phyloP scores from a whole-genome alignment of 2,113 vertebrate genomes.

The Phylloscopus whistleri region DNA sequence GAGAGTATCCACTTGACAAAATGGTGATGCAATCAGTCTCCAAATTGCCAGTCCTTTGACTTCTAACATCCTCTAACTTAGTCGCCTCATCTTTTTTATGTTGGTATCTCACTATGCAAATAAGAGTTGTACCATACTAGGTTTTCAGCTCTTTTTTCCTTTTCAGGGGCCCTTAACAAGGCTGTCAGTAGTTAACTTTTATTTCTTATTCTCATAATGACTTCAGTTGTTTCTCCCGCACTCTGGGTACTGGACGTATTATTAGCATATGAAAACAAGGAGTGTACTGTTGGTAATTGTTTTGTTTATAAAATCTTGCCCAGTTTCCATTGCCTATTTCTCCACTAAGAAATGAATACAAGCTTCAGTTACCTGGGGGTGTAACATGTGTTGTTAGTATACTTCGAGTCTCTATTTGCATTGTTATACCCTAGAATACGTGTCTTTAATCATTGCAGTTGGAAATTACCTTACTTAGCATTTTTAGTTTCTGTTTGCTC shows the following conservation, averaged over 20 bases:
- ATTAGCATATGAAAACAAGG: conserved; percentile 20
- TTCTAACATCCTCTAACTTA: neutral
- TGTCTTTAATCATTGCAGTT: neutral
- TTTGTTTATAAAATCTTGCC: conserved; percentile 36
- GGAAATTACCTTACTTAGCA: conserved; percentile 43
- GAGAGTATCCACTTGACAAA: neutral
- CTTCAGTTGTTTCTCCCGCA: neutral
- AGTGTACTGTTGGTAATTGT: conserved; percentile 8
- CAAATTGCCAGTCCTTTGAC: neutral
- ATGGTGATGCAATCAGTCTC: neutral
- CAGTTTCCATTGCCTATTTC: conserved; percentile 22
- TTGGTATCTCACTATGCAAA: neutral
- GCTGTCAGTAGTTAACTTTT: neutral
- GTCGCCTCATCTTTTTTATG: neutral
- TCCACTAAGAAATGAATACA: neutral
- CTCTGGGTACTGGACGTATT: neutral
- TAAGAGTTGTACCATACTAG: neutral
- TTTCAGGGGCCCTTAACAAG: neutral
- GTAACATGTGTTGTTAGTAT: neutral
- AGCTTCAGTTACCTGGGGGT: neutral
- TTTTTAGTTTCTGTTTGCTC: conserved; percentile 43
- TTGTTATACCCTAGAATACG: neutral
- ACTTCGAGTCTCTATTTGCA: neutral
- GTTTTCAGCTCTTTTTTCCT: neutral
- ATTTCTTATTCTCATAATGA: conserved; percentile 6